phyloP scores from a whole-genome alignment of 1,140 invertebrate genomes.

The Metaphire vulgaris region DNA sequence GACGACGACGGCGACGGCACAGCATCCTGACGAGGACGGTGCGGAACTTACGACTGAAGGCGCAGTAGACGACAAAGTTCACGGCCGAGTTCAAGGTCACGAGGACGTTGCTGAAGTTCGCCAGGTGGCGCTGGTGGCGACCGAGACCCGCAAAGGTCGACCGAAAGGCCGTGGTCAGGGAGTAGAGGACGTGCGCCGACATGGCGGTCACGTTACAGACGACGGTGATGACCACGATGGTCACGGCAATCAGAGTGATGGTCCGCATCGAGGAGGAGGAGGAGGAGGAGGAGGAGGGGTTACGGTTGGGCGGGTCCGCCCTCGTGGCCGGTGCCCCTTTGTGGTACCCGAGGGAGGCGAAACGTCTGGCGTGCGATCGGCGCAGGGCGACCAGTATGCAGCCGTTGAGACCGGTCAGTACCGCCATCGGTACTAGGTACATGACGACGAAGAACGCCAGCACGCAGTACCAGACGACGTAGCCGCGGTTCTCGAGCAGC shows the following conservation, averaged over 20 bases:
- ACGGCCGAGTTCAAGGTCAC: constrained; percentile 25
- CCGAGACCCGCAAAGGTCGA: background rate
- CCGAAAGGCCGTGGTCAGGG: constrained; percentile 13
- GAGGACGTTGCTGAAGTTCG: constrained; percentile 26
- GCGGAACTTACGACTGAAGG: constrained; percentile 26
- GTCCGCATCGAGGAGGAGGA: background rate
- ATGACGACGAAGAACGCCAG: constrained; percentile 23
- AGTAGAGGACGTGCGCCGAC: constrained; percentile 23
- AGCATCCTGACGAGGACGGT: background rate
- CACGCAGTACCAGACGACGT: constrained; percentile 24
- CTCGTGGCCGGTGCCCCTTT: background rate
- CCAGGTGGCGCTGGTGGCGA: background rate
- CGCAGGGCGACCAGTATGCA: constrained; percentile 18
- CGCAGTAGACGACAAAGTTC: constrained; percentile 32
- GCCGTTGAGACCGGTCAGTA: constrained; percentile 21
- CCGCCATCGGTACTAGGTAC: constrained; percentile 25
- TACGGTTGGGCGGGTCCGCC: background rate
- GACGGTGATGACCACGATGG: constrained; percentile 21
- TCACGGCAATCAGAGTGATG: constrained; percentile 18
- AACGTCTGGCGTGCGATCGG: background rate
- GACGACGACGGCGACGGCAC: background rate
- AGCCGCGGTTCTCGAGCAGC: background rate
- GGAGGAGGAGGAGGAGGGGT: background rate
- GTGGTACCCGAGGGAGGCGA: background rate
- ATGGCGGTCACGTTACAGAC: constrained; percentile 25